A percentile compares a stretch with the other conserved stretches of the same genome.
phyloP scores from a whole-genome alignment of 1,140 invertebrate genomes.

The Zophobas morio region DNA sequence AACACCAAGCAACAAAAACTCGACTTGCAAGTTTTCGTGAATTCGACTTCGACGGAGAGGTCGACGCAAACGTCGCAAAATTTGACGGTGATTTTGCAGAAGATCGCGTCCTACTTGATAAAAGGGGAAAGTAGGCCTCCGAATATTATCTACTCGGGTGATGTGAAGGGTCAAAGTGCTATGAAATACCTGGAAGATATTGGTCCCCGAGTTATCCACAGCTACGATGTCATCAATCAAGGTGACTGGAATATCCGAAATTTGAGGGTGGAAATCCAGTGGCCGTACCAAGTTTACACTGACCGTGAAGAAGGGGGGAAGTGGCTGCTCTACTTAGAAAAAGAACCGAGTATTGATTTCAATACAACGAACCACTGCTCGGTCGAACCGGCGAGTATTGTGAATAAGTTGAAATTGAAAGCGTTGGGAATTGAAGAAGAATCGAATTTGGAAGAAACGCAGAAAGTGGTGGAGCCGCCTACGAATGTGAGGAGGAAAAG shows the following conservation, averaged over 20 bases:
- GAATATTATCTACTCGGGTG: conserved; percentile 88
- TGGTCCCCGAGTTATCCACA: conserved; percentile 87
- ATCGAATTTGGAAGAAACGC: conserved; percentile 10
- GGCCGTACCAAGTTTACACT: conserved; percentile 92
- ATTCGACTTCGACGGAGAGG: conserved; percentile 88
- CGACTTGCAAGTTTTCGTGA: conserved; percentile 82
- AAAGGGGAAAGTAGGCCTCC: conserved; percentile 77
- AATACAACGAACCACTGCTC: conserved; percentile 68
- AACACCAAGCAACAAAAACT: conserved; percentile 79
- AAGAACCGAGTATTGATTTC: conserved; percentile 80
- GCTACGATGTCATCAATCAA: conserved; percentile 86
- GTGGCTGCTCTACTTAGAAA: conserved; percentile 92
- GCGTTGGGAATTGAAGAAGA: conserved; percentile 51
- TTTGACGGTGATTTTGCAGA: conserved; percentile 80
- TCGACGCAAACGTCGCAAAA: conserved; percentile 71
- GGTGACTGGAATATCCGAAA: conserved; percentile 88
- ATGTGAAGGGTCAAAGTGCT: conserved; percentile 84
- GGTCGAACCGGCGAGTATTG: conserved; percentile 53
- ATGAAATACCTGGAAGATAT: conserved; percentile 89
- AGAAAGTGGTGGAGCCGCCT: not conserved
- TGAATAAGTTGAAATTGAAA: conserved; percentile 80
- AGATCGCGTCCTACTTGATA: conserved; percentile 86
- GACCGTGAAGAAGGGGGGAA: conserved; percentile 83
- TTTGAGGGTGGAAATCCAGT: conserved; percentile 85
- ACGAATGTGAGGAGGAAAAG: conserved; percentile 68